Base-by-base conservation (phyloP, 2,888 invertebrate species). In the Hirtodrosophila confusa region DNA sequence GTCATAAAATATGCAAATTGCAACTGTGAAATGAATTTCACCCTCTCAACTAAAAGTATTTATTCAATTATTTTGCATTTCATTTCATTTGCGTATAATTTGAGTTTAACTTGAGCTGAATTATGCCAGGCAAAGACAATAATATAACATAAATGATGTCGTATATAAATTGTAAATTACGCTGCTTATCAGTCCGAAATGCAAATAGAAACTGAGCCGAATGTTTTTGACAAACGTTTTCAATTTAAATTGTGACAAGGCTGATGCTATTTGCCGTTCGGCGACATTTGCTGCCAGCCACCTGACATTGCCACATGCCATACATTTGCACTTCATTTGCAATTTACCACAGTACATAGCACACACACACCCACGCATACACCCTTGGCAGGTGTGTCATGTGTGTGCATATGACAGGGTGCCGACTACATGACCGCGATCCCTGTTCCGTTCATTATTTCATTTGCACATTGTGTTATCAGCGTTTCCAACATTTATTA, bases 401-500 rank as follows among this genome's bases (percentile, higher is more conserved):
- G 35, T 37, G 47, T 78, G 45, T 77, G 80, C 56, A 57, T 57
- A 63, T 63, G 69, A 67, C 70, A 75, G 74, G 36, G 39, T 51
- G 27, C 39, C 56, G 47, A 62, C 50, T 47, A 60, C 67, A 78
- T 55, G 57, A 80, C 86, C 77, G 75, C 78, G 77, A 79, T 55
- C 51, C 73, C 60, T 82, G 77, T 53, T 67, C 65, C 67, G 74
- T 78, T 78, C 74, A 85, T 87, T 87, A 87, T 83, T 83, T 83
- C 76, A 87, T 83, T 87, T 83, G 78, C 86, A 78, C 76, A 62
- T 60, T 79, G 58, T 77, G 85, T 73, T 87, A 82, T 84, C 68
- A 69, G 69, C 53, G 51, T 67, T 67, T 69, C 73, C 67, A 73
- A 69, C 80, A 80, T 76, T 86, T 87, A 72, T 80, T 63, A 63